Evolutionary conservation across 2,888 invertebrate genomes (phyloP).

Genomic region (Caenorhabditis sp.): DNA sequence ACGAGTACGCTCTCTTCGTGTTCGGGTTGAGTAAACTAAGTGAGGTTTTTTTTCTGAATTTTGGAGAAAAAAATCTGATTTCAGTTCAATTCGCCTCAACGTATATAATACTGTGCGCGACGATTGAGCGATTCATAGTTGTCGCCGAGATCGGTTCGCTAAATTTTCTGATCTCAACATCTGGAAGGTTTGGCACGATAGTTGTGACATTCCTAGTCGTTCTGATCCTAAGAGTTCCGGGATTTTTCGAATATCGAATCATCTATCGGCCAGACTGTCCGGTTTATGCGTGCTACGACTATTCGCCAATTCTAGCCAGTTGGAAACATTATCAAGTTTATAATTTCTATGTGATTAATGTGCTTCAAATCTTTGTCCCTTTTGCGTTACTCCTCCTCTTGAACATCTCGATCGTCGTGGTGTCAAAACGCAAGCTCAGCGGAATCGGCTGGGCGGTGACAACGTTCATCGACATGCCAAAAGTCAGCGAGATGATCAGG

Average conservation of each 20-base stretch:
- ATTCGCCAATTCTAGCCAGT: constrained; percentile 51
- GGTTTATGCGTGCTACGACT: constrained; percentile 55
- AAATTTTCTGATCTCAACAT: constrained; percentile 55
- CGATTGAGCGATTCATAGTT: constrained; percentile 61
- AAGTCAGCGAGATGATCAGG: constrained; percentile 56
- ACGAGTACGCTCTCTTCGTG: constrained; percentile 60
- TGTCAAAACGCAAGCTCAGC: constrained; percentile 50
- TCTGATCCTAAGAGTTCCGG: constrained; percentile 51
- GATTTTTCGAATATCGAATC: constrained; percentile 63
- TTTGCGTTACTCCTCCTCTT: constrained; percentile 54
- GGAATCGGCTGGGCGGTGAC: constrained; percentile 55
- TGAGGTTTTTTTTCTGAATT: constrained; percentile 13
- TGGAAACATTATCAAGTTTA: constrained; percentile 57
- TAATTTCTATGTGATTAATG: constrained; percentile 62
- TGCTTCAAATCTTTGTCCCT: constrained; percentile 58
- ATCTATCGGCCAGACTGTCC: constrained; percentile 55
- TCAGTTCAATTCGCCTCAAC: constrained; percentile 66
- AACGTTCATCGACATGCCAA: constrained; percentile 58
- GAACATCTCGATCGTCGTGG: constrained; percentile 59
- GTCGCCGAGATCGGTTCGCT: constrained; percentile 55
- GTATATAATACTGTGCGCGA: constrained; percentile 63
- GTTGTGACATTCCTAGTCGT: constrained; percentile 37
- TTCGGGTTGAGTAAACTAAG: constrained; percentile 58
- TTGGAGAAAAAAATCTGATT: not conserved
- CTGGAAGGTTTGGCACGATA: constrained; percentile 52